phyloP scores from a whole-genome alignment of 2,888 invertebrate species.

The Lycaena phlaeas region DNA sequence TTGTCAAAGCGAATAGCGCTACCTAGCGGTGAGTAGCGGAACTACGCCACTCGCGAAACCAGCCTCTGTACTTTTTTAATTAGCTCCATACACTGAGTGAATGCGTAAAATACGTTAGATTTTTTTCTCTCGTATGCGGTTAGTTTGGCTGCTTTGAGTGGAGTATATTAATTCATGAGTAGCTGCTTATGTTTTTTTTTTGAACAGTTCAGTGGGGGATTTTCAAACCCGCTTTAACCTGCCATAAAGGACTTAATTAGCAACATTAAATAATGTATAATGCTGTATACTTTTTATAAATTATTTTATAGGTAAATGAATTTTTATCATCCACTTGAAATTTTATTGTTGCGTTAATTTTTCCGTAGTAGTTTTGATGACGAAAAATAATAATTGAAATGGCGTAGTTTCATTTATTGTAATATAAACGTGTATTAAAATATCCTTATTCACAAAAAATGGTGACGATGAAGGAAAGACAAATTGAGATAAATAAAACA shows the following conservation, averaged over 20 bases:
- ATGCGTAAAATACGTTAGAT: slow-evolving; percentile 63
- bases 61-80: slow-evolving; percentile 70
- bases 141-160: slow-evolving; percentile 66
- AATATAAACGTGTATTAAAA: too few relatives aligned
- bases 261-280: slow-evolving; percentile 24
- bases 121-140: slow-evolving; percentile 53
- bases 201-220: slow-evolving; percentile 41
- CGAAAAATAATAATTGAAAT: too few relatives aligned
- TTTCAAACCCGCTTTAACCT: slow-evolving; percentile 27
- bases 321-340: too few relatives aligned
- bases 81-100: slow-evolving; percentile 64
- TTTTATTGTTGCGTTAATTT: too few relatives aligned
- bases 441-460: too few relatives aligned
- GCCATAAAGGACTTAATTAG: slow-evolving; percentile 37
- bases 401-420: too few relatives aligned
- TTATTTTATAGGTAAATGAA: background rate
- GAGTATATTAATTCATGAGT: slow-evolving; percentile 68
- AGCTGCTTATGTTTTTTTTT: slow-evolving; percentile 42
- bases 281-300: slow-evolving; percentile 15
- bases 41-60: slow-evolving; percentile 63
- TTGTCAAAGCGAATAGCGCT: slow-evolving; percentile 62
- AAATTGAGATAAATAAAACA: too few relatives aligned
- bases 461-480: too few relatives aligned
- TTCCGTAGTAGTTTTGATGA: too few relatives aligned
- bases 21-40: slow-evolving; percentile 65